Conservation (phyloP, 2,797 vertebrate species). For the Gallinago stenura region DNA sequence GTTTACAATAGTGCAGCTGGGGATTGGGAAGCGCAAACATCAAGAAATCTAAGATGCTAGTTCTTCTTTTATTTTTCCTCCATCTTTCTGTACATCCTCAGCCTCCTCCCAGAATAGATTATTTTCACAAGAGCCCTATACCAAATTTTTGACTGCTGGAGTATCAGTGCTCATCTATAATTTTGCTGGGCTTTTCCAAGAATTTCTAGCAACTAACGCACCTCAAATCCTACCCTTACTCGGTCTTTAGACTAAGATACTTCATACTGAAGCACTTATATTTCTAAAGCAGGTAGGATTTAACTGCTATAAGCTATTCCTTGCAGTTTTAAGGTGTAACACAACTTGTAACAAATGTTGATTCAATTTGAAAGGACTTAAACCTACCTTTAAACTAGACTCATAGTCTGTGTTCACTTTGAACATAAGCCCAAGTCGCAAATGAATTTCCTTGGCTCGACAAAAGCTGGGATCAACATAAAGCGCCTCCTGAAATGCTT, state of each 20-base stretch:
- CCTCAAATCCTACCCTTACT: not conserved
- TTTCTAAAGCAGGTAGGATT: not conserved
- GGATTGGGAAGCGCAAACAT: too few relatives aligned
- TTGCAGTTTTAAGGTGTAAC: not conserved
- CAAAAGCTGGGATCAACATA: slow-evolving; percentile 97
- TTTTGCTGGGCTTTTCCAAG: not conserved
- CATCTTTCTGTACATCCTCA: not conserved
- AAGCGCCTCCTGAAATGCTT: slow-evolving; percentile 98
- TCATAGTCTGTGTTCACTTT: slow-evolving; percentile 98
- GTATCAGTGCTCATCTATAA: not conserved
- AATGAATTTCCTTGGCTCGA: slow-evolving; percentile 96
- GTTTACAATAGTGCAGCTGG: not conserved
- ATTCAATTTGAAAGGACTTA: slow-evolving; percentile 13
- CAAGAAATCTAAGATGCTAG: not conserved
- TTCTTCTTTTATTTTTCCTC: not conserved
- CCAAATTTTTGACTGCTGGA: not conserved
- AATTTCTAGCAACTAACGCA: not conserved
- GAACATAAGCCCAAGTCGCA: slow-evolving; percentile 98
- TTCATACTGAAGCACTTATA: not conserved
- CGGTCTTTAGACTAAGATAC: not conserved
- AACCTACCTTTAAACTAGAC: slow-evolving; percentile 95
- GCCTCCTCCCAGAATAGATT: not conserved
- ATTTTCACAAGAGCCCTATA: not conserved
- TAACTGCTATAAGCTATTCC: not conserved
- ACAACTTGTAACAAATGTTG: not conserved